These are phyloP conservation scores for Catajapyx aquilonaris DNA, from an alignment of 1,140 invertebrate genomes.

Conservation along the genomic window DNA sequence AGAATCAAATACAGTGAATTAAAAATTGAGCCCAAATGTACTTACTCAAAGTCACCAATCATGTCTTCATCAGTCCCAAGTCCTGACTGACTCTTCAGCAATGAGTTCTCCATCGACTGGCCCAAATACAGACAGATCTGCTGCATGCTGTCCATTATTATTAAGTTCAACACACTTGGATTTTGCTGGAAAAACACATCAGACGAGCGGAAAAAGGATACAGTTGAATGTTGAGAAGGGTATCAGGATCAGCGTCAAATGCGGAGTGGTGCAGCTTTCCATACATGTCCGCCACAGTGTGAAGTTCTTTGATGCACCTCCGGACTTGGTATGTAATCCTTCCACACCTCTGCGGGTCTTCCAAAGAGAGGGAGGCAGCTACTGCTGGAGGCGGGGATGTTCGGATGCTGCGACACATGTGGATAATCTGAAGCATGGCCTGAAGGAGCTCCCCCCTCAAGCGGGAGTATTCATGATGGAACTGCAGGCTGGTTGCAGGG, in stretches of 20 bases:
- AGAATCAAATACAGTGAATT: too few species aligned
- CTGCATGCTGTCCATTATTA: too few species aligned
- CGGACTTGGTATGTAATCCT: conserved; percentile 54
- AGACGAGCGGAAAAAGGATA: too few species aligned
- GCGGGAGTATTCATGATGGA: conserved; percentile 55
- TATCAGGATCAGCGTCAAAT: conserved; percentile 77
- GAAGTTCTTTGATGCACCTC: conserved; percentile 53
- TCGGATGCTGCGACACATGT: conserved; percentile 58
- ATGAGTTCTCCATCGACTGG: too few species aligned
- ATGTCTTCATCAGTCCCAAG: too few species aligned
- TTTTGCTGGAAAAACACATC: too few species aligned
- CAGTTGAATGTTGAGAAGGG: conserved; percentile 55
- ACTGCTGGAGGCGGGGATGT: conserved; percentile 84
- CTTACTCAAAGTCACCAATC: too few species aligned
- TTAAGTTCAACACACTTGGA: too few species aligned
- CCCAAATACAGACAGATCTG: too few species aligned
- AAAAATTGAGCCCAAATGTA: too few species aligned
- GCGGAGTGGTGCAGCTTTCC: conserved; percentile 69
- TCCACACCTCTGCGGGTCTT: conserved; percentile 62
- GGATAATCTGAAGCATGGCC: conserved; percentile 46
- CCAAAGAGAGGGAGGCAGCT: conserved; percentile 55
- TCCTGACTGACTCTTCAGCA: too few species aligned
- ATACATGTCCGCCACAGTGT: conserved; percentile 50
- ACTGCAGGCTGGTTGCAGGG: conserved; percentile 40
- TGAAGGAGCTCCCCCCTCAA: conserved; percentile 54